Conservation (phyloP, 2,888 invertebrate species). For the Ochropleura plecta region DNA sequence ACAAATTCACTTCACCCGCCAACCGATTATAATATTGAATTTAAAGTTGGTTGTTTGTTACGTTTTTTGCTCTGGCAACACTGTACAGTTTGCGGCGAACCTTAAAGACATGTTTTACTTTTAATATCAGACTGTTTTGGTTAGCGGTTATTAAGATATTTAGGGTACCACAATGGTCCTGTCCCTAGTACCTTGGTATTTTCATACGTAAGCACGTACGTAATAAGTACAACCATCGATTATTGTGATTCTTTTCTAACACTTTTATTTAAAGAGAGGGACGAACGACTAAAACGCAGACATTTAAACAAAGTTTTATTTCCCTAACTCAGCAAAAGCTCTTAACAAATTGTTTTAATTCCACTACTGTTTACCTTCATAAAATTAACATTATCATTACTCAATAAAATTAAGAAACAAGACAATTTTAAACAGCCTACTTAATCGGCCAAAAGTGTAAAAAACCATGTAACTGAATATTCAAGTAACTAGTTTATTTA, state of each 20-base stretch:
- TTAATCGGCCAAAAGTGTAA: slow-evolving; percentile 50
- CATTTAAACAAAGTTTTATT: not conserved
- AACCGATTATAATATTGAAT: slow-evolving; percentile 58
- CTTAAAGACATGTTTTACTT: slow-evolving; percentile 71
- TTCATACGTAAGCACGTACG: not conserved
- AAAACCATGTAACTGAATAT: slow-evolving; percentile 64
- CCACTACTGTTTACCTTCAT: slow-evolving; percentile 31
- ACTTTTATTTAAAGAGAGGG: too few relatives aligned
- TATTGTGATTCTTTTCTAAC: too few relatives aligned
- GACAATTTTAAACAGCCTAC: slow-evolving; percentile 53
- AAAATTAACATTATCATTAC: slow-evolving; percentile 60
- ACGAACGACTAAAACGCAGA: not conserved
- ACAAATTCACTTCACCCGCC: slow-evolving; percentile 59
- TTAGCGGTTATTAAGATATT: slow-evolving; percentile 57
- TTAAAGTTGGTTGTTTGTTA: slow-evolving; percentile 60
- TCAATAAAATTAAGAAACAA: slow-evolving; percentile 49
- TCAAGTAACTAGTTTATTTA: slow-evolving; percentile 63
- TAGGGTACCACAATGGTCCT: slow-evolving; percentile 39
- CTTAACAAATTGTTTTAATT: slow-evolving; percentile 14
- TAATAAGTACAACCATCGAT: too few relatives aligned
- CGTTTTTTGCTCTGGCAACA: slow-evolving; percentile 73
- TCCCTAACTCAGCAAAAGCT: not conserved
- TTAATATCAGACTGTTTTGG: slow-evolving; percentile 64
- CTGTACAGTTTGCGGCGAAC: slow-evolving; percentile 70
- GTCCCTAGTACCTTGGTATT: not conserved